Conservation (phyloP, 2,888 invertebrate genomes). For the Plebejus argus region DNA sequence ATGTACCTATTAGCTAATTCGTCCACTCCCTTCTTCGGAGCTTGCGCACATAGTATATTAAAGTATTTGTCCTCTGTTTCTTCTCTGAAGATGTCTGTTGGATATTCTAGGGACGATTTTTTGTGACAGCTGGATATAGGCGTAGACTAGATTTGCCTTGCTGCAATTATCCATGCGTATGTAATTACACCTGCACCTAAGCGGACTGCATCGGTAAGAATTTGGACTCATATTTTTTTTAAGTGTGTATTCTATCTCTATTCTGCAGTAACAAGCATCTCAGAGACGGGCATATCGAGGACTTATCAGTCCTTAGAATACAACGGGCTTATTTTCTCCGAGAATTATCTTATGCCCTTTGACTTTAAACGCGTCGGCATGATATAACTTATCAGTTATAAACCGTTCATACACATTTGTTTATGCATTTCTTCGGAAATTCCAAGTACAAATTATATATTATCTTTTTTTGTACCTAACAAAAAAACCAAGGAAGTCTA, state of each 20-base stretch:
- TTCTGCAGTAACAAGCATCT: not conserved
- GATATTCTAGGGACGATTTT: not conserved
- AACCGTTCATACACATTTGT: not conserved
- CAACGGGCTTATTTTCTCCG: not conserved
- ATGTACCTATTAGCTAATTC: no score
- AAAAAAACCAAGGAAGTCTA: no score
- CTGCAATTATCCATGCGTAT: no score
- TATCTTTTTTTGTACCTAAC: not conserved
- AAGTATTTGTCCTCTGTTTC: no score
- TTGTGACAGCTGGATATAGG: not conserved
- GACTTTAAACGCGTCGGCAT: not conserved
- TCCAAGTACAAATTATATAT: not conserved
- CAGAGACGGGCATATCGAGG: not conserved
- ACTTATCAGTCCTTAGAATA: not conserved
- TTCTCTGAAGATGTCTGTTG: not conserved
- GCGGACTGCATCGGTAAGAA: no score
- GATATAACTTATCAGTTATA: not conserved
- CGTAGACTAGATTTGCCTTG: not conserved
- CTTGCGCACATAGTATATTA: no score
- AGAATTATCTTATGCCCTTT: constrained; percentile 28
- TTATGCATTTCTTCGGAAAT: not conserved
- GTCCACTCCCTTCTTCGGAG: no score
- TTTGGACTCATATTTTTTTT: no score
- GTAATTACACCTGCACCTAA: no score
- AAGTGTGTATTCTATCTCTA: not conserved